Percentiles rank a stretch among this genome's conserved stretches.
Conservation (phyloP, 1,140 invertebrate species). For the Platyscapa corneri region DNA sequence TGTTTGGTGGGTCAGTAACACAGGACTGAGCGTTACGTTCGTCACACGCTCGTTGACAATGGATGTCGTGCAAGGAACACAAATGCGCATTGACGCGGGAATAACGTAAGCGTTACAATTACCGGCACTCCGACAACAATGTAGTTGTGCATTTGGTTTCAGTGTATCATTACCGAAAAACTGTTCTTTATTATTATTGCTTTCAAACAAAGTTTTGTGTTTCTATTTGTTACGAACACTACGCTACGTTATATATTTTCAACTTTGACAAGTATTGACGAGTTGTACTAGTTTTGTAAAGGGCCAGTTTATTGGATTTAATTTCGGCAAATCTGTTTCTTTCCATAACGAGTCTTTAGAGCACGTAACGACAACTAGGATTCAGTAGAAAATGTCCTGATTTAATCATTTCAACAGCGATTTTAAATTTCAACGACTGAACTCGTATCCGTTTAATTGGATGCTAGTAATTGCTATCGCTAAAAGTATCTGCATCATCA, state of each 20-base stretch:
- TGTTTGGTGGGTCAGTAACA: slow-evolving; percentile 23
- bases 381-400: too few relatives aligned
- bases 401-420: too few relatives aligned
- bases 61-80: not conserved
- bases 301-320: too few relatives aligned
- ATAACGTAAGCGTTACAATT: not conserved
- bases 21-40: not conserved
- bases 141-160: not conserved
- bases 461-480: too few relatives aligned
- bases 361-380: too few relatives aligned
- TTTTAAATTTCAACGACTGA: too few relatives aligned
- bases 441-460: too few relatives aligned
- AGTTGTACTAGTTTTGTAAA: too few relatives aligned
- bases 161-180: not conserved
- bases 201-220: not conserved
- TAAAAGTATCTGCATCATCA: too few relatives aligned
- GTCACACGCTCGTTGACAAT: slow-evolving; percentile 8
- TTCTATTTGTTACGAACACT: not conserved
- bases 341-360: too few relatives aligned
- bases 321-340: too few relatives aligned
- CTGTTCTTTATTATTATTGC: not conserved
- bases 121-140: not conserved
- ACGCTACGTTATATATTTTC: not conserved
- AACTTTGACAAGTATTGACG: not conserved
- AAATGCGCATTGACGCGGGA: not conserved